Evolutionary conservation across 2,113 vertebrate genomes (phyloP), one percentile per base, ranked within the genome.

Genomic region (Callocephalon fimbriatum): DNA sequence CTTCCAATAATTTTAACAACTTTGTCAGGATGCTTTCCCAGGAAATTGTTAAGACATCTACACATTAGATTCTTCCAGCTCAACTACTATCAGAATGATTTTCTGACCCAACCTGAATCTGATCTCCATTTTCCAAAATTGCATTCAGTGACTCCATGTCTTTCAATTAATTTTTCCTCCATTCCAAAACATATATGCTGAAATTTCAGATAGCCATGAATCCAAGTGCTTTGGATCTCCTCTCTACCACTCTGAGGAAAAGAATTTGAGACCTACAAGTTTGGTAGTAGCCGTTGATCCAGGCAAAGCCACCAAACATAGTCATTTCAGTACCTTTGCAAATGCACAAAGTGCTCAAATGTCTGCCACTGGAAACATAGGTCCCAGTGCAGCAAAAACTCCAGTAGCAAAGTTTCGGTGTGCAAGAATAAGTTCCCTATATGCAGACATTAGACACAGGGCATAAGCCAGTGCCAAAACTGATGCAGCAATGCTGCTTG

Each of bases 381-480:
- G 40, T 31, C 27, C 9, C 16, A 62, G 27, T 38, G 59, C 35
- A 67, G 37, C 12, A 96, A 72, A 61, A 89, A 16, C 17, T 89
- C 17, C 73, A 72, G 15, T 2, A 40, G 7, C 3, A 0, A 81
- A 74, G 25, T 37, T 72, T 66, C 22, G 42, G 1, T 2, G 2
- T 73, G 35, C 31, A 76, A 61, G 37, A 38, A 6, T 47, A 63
- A 73, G 22, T 38, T 62, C 12, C 2, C 25, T 67, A 21, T 1
- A 0, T 32, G 32, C 27, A 74, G 37, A 45, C 8, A 65, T 27
- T 12, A 83, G 20, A 40, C 0, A 1, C 5, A 61, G 23, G 27
- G 21, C 15, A 26, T 29, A 54, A 81, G 7, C 10, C 45, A 81
- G 2, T 15, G 6, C 13, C 35, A 37, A 22, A 79, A 47, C 27